Conservation (phyloP, 1,140 invertebrate genomes). For the Drosophila bocqueti region DNA sequence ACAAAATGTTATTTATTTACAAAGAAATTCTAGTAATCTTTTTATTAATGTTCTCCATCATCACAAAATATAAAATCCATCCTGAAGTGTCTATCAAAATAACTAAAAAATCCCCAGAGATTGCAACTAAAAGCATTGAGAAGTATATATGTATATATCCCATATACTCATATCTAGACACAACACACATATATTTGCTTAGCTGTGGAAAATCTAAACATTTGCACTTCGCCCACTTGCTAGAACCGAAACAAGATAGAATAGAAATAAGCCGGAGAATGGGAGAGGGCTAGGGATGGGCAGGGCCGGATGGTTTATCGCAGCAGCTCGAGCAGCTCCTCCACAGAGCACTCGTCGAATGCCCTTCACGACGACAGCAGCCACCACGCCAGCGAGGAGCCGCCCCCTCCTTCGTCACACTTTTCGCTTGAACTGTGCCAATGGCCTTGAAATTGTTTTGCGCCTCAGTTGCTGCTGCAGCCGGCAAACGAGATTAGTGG, state of each 20-base stretch:
- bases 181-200: slow-evolving; percentile 25
- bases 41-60: neutral
- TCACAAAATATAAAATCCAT: neutral
- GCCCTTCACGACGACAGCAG: slow-evolving; percentile 53
- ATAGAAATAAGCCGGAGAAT: neutral
- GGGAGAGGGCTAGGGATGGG: neutral
- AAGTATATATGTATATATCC: neutral
- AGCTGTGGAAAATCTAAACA: slow-evolving; percentile 64
- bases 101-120: neutral
- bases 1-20: neutral
- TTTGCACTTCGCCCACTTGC: slow-evolving; percentile 71
- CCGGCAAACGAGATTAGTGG: slow-evolving; percentile 63
- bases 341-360: slow-evolving; percentile 59
- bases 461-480: slow-evolving; percentile 66
- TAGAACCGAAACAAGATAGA: slow-evolving; percentile 53
- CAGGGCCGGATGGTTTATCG: slow-evolving; percentile 70
- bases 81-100: neutral
- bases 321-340: slow-evolving; percentile 64
- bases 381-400: neutral
- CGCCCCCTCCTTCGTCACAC: slow-evolving; percentile 19
- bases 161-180: slow-evolving; percentile 10
- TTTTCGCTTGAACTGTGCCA: slow-evolving; percentile 75
- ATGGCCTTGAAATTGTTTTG: slow-evolving; percentile 82
- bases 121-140: neutral
- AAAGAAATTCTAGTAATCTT: neutral